Evolutionary conservation across 2,797 vertebrate genomes (phyloP).

Genomic region (Buceros bicornis): DNA sequence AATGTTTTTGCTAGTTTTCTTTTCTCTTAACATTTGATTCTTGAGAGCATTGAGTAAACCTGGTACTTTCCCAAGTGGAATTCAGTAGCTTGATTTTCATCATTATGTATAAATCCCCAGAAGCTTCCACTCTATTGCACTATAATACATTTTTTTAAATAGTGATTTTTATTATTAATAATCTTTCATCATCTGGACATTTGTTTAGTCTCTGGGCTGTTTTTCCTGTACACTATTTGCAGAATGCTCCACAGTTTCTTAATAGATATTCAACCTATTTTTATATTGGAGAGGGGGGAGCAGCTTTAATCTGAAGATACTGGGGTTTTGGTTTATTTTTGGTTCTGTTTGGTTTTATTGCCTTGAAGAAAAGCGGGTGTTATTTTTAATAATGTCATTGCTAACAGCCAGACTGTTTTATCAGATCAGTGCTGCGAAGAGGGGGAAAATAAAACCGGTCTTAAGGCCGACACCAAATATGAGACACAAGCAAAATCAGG

Average conservation of each 20-base stretch:
- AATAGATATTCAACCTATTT: background rate
- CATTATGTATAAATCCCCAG: background rate
- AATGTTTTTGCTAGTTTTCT: background rate
- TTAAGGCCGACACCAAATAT: no score
- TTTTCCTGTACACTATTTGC: background rate
- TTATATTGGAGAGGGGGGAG: background rate
- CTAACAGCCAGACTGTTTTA: background rate
- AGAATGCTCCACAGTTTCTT: background rate
- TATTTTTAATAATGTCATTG: background rate
- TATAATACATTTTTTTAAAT: background rate
- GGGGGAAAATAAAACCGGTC: no score
- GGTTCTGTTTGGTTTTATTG: background rate
- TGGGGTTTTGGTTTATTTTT: fast-evolving
- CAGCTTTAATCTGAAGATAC: background rate
- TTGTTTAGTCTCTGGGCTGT: background rate
- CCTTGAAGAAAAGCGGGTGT: fast-evolving
- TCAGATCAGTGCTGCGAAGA: background rate
- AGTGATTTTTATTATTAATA: background rate
- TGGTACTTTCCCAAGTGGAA: background rate
- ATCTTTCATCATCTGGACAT: background rate
- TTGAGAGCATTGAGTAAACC: background rate
- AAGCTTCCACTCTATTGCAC: background rate
- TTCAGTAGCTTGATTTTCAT: background rate
- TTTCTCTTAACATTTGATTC: background rate
- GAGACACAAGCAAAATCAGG: no score